phyloP scores from a whole-genome alignment of 1,140 invertebrate genomes.

The Gonatopus flavifemur region DNA sequence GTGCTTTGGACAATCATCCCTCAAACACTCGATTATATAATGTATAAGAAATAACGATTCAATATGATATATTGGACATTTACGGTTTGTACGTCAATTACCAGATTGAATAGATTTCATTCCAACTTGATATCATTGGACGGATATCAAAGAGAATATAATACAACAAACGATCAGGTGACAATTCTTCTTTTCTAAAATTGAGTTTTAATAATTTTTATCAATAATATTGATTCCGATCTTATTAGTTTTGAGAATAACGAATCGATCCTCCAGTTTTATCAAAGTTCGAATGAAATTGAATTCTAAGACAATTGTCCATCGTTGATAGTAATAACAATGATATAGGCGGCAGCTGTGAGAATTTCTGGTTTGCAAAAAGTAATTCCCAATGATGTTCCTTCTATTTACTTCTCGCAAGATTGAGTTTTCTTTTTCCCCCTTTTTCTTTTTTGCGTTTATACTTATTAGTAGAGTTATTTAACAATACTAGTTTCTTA shows the following conservation, averaged over 20 bases:
- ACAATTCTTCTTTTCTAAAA: too few species aligned
- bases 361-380: constrained; percentile 32
- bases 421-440: constrained; percentile 48
- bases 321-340: constrained; percentile 30
- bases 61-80: constrained; percentile 35
- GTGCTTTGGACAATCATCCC: constrained; percentile 34
- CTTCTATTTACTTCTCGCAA: constrained; percentile 44
- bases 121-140: neutral
- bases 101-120: constrained; percentile 32
- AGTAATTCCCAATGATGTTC: constrained; percentile 50
- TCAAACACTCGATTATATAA: constrained; percentile 30
- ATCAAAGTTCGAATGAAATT: too few species aligned
- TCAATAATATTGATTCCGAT: too few species aligned
- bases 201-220: too few species aligned
- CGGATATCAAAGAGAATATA: neutral
- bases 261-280: too few species aligned
- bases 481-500: constrained; percentile 49
- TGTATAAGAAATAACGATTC: constrained; percentile 32
- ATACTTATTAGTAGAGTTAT: constrained; percentile 44
- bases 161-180: too few species aligned
- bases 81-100: constrained; percentile 39
- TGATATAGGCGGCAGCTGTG: constrained; percentile 42
- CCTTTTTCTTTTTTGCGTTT: constrained; percentile 37
- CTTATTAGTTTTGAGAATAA: too few species aligned
- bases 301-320: constrained; percentile 29